Conservation (phyloP, 2,888 invertebrate genomes). For the Drosophila birchii region DNA sequence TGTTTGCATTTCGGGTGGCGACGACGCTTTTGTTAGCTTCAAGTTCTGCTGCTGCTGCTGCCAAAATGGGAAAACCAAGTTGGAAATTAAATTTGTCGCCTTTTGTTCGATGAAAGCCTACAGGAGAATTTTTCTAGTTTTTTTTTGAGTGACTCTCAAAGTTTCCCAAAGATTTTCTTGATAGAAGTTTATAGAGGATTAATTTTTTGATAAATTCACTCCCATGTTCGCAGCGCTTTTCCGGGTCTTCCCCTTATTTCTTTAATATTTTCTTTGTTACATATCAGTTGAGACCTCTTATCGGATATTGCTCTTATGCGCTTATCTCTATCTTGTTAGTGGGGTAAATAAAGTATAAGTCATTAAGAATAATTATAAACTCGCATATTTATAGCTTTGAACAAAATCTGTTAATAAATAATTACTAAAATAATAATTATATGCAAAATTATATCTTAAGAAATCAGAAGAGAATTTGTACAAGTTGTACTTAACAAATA, state of each 20-base stretch:
- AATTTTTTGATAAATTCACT: background rate
- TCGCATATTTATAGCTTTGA: no score
- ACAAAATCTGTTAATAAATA: no score
- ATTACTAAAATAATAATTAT: no score
- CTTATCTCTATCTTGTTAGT: background rate
- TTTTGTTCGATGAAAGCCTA: slow-evolving; percentile 1
- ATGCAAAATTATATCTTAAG: no score
- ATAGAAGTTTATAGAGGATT: background rate
- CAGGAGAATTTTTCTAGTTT: background rate
- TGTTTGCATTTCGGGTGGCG: slow-evolving; percentile 38
- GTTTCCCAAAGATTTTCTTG: background rate
- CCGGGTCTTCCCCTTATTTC: slow-evolving; percentile 2
- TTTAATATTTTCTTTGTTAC: background rate
- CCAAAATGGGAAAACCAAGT: slow-evolving; percentile 6
- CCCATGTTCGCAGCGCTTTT: background rate
- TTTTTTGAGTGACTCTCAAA: background rate
- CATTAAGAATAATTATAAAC: no score
- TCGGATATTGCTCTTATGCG: background rate
- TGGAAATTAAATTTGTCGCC: slow-evolving; percentile 19
- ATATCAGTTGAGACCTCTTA: background rate
- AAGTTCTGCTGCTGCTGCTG: slow-evolving; percentile 9
- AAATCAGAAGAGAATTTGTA: no score
- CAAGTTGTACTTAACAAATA: no score
- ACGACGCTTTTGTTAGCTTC: slow-evolving; percentile 22
- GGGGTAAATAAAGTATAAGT: background rate